Base-by-base conservation (phyloP, 2,113 vertebrate genomes). In the Phycodurus eques region DNA sequence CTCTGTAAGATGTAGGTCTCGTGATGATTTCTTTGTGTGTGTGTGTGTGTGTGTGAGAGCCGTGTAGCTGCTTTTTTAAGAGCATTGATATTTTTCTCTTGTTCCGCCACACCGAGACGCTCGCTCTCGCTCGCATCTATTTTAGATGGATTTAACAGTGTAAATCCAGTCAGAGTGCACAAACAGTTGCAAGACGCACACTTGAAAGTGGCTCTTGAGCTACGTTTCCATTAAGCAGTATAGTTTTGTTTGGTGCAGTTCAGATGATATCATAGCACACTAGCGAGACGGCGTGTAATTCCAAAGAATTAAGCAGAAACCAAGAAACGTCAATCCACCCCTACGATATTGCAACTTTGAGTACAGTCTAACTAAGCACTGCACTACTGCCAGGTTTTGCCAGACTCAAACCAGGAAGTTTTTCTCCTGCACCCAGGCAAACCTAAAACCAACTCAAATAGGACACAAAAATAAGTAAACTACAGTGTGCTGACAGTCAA, bases 101-200 rank as follows among this genome's bases (percentile, higher is more conserved):
- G 5, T 64, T 68, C 46, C 0, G 1, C 47, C 71, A 53, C 67
- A 46, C 8, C 31, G 54, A 59, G 27, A 66, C n/a, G 13, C 20
- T 61, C 46, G 9, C 67, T 71, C 63, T 78, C 51, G 64, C 74
- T 78, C 65, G 61, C 49, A 53, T 77, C 68, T 70, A 70, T 73
- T 72, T 73, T 54, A 70, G n/a, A 63, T 42, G 75, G 69, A 51
- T 63, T 68, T 68, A 67, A 31, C 47, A 72, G 75, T 84, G 82
- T 33, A 22, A 15, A 13, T 27, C 47, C 68, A 77, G 83, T 87
- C 80, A 78, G 72, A 67, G 73, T 27, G 49, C 61, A 39, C 51
- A 78, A 71, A 85, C 83, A 85, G 81, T 72, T 65, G 72, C 56
- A 5, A 27, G 11, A 27, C 4, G 11, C 12, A 59, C 10, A 13